Evolutionary conservation across 2,888 invertebrate genomes (phyloP).

Genomic region (Aelia acuminata): DNA sequence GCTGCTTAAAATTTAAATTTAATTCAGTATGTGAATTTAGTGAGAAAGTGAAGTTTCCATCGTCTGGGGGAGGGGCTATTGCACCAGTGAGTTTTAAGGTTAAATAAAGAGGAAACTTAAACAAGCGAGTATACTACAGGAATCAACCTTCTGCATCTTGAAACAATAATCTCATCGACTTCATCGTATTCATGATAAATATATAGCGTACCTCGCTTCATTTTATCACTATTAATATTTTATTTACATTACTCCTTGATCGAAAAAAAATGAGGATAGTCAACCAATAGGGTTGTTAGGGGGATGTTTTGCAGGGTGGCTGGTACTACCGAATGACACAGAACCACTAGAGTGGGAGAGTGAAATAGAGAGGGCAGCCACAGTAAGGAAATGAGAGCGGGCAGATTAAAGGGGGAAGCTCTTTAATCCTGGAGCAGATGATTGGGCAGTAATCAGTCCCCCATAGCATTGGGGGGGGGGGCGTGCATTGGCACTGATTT

Average conservation of each 20-base stretch:
- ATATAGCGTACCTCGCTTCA: too few species aligned
- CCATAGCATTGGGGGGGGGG: neutral
- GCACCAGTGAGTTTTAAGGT: too few species aligned
- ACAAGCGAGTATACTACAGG: too few species aligned
- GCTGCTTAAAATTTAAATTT: too few species aligned
- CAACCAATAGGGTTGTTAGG: neutral
- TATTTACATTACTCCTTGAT: neutral
- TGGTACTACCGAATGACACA: neutral
- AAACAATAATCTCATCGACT: too few species aligned
- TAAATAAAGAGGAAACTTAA: too few species aligned
- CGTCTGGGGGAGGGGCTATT: too few species aligned
- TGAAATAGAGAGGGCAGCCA: constrained; percentile 73
- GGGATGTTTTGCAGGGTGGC: neutral
- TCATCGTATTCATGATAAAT: too few species aligned
- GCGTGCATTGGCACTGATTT: neutral
- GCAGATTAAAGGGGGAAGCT: constrained; percentile 9
- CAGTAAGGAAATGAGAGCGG: constrained; percentile 70
- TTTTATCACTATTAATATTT: neutral
- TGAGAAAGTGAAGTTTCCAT: too few species aligned
- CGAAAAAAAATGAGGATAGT: neutral
- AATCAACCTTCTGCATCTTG: too few species aligned
- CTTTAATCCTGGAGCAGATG: constrained; percentile 30
- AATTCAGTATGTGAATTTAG: too few species aligned
- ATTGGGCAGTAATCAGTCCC: constrained; percentile 39
- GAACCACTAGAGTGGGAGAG: neutral